Base-by-base conservation (phyloP, 2,888 invertebrate genomes). In the Rotaria macrura region DNA sequence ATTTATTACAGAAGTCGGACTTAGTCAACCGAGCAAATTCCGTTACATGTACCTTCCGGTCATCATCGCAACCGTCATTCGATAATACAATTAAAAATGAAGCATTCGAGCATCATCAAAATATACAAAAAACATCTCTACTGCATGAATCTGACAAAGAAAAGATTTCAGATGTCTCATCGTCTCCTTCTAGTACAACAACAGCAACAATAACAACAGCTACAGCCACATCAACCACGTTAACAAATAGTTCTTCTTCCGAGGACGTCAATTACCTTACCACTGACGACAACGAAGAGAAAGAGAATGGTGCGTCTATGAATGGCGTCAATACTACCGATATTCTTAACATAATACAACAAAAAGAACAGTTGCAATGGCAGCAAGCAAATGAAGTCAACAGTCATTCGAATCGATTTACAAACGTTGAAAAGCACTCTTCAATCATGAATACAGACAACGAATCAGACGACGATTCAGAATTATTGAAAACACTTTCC, bases 401-500 rank as follows among this genome's bases (percentile, higher is more conserved):
- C 6, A 34, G 34, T 38, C 20, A 34, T 29, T 0, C 34, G 25
- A 65, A 65, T 34, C 65, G 20, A 65, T 65, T 65, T 65, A 20
- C 34, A 65, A 14, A 34, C 29, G 7, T 4, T 20, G 34, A 65
- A 3, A 43, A 40, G 43, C 0, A 43, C 9, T 25, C 25, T 43
- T 10, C 0, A 43, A 79, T 43, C 12, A 25, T 79, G 40, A 40
- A 14, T 65, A 65, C 29, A 4, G 29, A 34, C 34, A 14, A 34
- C 17, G 65, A 65, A 34, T 79, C 79, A 4, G 79, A 79, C n/a
- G 79, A 79, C 6, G 79, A 79, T 79, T 40, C 9, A n/a, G 79
- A 79, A 43, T 79, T 79, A 79, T 43, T 43, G n/a, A 23, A 79
- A 79, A 79, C 79, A 40, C 79, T 79, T 14, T 40, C 79, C 43